Percentiles rank a stretch among this genome's conserved stretches.
Conservation (phyloP, 2,888 invertebrate species). For the Diachrysia chrysitis region DNA sequence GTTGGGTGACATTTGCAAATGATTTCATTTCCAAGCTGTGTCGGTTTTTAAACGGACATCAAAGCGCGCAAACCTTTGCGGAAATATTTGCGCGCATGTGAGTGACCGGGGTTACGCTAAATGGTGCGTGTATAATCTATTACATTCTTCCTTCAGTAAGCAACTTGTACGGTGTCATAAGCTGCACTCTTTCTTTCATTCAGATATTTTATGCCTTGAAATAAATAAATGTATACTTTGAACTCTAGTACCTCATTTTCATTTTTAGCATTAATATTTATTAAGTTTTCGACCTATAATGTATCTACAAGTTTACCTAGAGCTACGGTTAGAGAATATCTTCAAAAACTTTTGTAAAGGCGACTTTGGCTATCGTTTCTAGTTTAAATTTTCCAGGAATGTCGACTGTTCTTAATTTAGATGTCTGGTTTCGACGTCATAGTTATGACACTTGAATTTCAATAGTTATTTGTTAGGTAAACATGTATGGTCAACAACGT, state of each 20-base stretch:
- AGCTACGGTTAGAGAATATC: background rate
- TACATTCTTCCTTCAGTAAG: conserved; percentile 33
- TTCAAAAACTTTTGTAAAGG: background rate
- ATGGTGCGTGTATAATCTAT: conserved; percentile 44
- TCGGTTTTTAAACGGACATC: no score
- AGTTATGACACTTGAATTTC: conserved; percentile 53
- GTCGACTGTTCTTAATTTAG: conserved; percentile 49
- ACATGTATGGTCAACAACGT: conserved; percentile 59
- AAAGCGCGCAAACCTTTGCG: no score
- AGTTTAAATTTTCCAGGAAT: conserved; percentile 34
- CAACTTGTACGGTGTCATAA: conserved; percentile 51
- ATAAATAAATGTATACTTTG: conserved; percentile 7
- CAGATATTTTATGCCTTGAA: conserved; percentile 18
- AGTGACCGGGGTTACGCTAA: no score
- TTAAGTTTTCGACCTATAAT: no score
- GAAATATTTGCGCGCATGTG: no score
- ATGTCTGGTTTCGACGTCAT: conserved; percentile 50
- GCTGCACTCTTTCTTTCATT: conserved; percentile 34
- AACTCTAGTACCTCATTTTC: background rate
- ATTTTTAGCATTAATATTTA: background rate
- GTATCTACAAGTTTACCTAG: background rate
- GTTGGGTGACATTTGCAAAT: no score
- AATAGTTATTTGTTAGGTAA: conserved; percentile 53
- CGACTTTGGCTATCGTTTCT: background rate
- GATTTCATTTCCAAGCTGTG: no score